A percentile compares a stretch with the other conserved stretches of the same genome.
These are phyloP conservation scores for Trichomalopsis sarcophagae DNA, from an alignment of 1,140 invertebrate genomes.

Conservation along the genomic window DNA sequence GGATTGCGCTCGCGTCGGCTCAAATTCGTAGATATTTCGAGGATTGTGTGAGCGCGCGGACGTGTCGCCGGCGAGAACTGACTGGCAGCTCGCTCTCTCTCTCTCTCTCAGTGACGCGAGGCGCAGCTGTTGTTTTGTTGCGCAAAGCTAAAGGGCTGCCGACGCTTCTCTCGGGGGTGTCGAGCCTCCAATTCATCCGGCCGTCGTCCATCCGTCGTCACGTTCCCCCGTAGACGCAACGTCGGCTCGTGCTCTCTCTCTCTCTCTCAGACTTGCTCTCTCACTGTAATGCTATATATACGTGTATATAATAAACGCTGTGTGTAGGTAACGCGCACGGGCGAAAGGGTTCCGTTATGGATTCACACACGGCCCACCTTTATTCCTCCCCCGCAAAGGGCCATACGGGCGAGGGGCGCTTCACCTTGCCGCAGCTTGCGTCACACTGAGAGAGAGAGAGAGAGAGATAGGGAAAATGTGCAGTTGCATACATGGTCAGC, in stretches of 20 bases:
- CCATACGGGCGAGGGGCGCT: slow-evolving; percentile 7
- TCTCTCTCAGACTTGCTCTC: not conserved
- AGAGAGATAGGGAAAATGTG: not conserved
- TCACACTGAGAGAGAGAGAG: not conserved
- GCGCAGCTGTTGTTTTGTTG: slow-evolving; percentile 74
- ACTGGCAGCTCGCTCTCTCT: not conserved
- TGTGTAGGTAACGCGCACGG: not conserved
- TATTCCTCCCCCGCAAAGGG: slow-evolving; percentile 16
- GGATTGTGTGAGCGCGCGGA: slow-evolving; percentile 57
- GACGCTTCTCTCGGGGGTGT: slow-evolving; percentile 61
- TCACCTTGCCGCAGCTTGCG: slow-evolving; percentile 12
- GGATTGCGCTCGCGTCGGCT: slow-evolving; percentile 24
- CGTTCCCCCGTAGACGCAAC: slow-evolving; percentile 27
- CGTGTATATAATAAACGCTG: not conserved
- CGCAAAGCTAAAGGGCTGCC: slow-evolving; percentile 55
- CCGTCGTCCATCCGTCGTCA: slow-evolving; percentile 58
- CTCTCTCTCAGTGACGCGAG: not conserved
- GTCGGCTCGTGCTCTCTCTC: not conserved
- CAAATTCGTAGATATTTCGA: slow-evolving; percentile 62
- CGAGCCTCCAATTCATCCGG: slow-evolving; percentile 60
- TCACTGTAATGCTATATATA: not conserved
- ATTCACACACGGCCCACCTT: slow-evolving; percentile 32
- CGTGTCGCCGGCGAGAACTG: not conserved
- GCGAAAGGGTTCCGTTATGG: not conserved
- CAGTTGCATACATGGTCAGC: slow-evolving; percentile 9